Percentiles rank a stretch among this genome's conserved stretches.
Conservation (phyloP, 1,140 invertebrate genomes). For the Caenorhabditis briggsae region DNA sequence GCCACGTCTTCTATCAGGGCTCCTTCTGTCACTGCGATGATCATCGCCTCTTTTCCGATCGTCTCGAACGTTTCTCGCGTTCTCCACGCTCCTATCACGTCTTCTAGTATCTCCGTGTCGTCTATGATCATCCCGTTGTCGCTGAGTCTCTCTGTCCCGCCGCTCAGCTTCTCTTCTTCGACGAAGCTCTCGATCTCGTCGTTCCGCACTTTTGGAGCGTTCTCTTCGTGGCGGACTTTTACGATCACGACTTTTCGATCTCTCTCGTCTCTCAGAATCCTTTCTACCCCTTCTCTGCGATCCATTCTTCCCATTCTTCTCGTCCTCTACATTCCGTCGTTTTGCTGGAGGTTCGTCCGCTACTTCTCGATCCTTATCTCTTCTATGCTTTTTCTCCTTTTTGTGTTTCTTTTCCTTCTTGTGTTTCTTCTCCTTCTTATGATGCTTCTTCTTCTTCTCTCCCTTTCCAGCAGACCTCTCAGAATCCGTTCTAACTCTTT, state of each 20-base stretch:
- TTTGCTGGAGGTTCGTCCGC: neutral
- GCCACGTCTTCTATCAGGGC: conserved; percentile 1
- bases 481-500: neutral
- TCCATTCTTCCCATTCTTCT: neutral
- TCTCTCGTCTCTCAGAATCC: neutral
- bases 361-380: neutral
- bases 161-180: neutral
- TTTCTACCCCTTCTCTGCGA: too few relatives aligned
- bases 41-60: conserved; percentile 36
- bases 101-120: neutral
- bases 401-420: conserved; percentile 42
- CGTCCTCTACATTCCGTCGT: neutral
- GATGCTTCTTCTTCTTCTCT: too few relatives aligned
- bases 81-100: neutral
- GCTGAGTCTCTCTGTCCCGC: neutral
- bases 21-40: conserved; percentile 3
- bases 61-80: neutral
- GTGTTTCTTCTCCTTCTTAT: conserved; percentile 6
- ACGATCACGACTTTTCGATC: neutral
- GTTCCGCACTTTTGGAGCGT: conserved; percentile 7
- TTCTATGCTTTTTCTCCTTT: conserved; percentile 26
- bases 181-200: neutral
- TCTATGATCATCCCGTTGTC: neutral
- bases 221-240: neutral
- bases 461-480: neutral